Percentiles rank a stretch among this genome's conserved stretches.
phyloP scores from a whole-genome alignment of 2,113 vertebrate genomes.

The Deroptyus accipitrinus region DNA sequence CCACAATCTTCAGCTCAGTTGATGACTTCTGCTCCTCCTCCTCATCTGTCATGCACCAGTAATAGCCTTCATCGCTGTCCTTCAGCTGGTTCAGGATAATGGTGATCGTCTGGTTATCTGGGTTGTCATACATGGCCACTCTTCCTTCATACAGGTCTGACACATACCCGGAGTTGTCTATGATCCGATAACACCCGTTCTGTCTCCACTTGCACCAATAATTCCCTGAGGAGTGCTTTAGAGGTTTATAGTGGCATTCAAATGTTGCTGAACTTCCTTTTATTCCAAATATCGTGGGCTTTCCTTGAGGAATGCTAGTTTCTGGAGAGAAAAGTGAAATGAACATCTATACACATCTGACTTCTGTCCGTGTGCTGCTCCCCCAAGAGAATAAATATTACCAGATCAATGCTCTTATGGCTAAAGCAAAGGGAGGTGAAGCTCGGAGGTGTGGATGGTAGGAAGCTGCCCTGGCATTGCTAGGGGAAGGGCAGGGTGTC shows the following conservation, averaged over 20 bases:
- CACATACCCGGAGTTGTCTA: not conserved
- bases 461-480: not conserved
- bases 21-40: constrained; percentile 28
- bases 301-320: not conserved
- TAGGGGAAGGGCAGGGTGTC: not conserved
- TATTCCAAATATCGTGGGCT: constrained; percentile 2
- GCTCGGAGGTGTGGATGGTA: not conserved
- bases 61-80: constrained; percentile 53
- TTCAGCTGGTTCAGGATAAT: constrained; percentile 71
- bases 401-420: not conserved
- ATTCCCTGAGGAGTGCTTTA: not conserved
- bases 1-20: constrained; percentile 43
- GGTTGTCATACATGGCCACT: constrained; percentile 35
- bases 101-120: not conserved
- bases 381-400: not conserved
- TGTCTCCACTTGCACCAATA: constrained; percentile 65
- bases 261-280: constrained; percentile 61
- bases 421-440: not conserved
- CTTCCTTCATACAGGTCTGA: not conserved
- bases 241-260: constrained; percentile 49
- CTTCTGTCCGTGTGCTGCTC: accelerated
- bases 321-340: constrained; percentile 42
- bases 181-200: not conserved
- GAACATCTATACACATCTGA: accelerated
- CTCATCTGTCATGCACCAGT: constrained; percentile 68